Evolutionary conservation across 2,113 vertebrate species (phyloP).

Genomic region (Ptychochromis oligacanthus): DNA sequence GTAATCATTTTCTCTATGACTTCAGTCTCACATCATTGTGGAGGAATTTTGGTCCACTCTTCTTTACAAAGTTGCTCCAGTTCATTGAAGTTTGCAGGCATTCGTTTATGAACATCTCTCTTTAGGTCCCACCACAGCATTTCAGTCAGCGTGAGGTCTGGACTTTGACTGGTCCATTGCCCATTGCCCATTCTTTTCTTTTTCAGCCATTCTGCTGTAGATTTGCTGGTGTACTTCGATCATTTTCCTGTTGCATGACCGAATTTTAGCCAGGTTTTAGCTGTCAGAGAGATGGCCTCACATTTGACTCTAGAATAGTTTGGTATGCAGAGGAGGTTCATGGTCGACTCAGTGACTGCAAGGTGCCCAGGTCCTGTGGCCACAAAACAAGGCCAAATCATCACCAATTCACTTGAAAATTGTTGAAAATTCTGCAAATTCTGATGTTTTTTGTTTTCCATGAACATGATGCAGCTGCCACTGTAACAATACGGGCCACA

Average conservation of each 20-base stretch:
- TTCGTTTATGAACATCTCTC: background rate
- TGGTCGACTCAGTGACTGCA: background rate
- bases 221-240: background rate
- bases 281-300: background rate
- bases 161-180: background rate
- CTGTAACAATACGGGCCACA: background rate
- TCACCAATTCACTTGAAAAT: background rate
- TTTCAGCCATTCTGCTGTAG: background rate
- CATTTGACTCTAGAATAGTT: background rate
- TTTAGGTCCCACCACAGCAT: background rate
- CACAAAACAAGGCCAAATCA: too few relatives aligned
- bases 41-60: too few relatives aligned
- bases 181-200: background rate
- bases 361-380: background rate
- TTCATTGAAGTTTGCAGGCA: background rate
- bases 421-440: background rate
- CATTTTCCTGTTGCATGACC: background rate
- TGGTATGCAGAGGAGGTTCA: background rate
- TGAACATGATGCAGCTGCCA: background rate
- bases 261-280: background rate
- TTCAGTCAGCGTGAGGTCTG: background rate
- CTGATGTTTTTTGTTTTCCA: background rate
- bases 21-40: background rate
- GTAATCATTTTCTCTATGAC: background rate
- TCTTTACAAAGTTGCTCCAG: too few relatives aligned